A percentile compares a stretch with the other conserved stretches of the same genome.
phyloP scores from a whole-genome alignment of 2,888 invertebrate genomes.

The Oligia strigilis region DNA sequence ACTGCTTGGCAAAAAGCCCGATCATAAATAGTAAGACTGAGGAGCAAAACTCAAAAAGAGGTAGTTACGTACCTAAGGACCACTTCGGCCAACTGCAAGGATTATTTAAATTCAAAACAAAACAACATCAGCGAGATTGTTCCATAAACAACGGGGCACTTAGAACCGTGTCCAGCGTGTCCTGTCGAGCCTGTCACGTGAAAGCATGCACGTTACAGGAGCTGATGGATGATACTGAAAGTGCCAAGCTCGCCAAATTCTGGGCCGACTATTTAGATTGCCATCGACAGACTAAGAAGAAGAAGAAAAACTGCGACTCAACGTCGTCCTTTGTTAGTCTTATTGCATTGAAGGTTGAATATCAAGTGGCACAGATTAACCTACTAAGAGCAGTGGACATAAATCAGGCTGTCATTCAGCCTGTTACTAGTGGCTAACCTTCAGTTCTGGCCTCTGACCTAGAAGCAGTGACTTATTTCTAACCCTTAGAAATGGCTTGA shows the following conservation, averaged over 20 bases:
- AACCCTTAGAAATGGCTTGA: constrained; percentile 40
- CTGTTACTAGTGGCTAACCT: constrained; percentile 29
- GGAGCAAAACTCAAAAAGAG: neutral
- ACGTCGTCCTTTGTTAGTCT: neutral
- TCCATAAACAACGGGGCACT: neutral
- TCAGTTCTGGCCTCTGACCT: constrained; percentile 34
- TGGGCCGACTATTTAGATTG: neutral
- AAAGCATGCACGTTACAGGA: neutral
- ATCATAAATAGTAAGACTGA: neutral
- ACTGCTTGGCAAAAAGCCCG: neutral
- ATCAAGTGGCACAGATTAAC: constrained; percentile 26
- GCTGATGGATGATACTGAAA: neutral
- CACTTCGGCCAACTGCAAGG: neutral
- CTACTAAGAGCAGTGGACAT: constrained; percentile 15
- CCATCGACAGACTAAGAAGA: neutral
- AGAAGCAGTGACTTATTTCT: constrained; percentile 34
- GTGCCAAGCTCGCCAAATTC: neutral
- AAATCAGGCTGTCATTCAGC: constrained; percentile 27
- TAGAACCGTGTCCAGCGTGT: neutral
- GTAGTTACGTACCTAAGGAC: neutral
- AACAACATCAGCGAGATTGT: neutral
- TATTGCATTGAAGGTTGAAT: constrained; percentile 12
- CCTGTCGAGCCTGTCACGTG: neutral
- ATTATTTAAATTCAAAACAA: neutral
- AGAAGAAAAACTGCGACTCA: neutral